Base-by-base conservation (phyloP, 2,113 vertebrate species). In the Tupaia chinensis region DNA sequence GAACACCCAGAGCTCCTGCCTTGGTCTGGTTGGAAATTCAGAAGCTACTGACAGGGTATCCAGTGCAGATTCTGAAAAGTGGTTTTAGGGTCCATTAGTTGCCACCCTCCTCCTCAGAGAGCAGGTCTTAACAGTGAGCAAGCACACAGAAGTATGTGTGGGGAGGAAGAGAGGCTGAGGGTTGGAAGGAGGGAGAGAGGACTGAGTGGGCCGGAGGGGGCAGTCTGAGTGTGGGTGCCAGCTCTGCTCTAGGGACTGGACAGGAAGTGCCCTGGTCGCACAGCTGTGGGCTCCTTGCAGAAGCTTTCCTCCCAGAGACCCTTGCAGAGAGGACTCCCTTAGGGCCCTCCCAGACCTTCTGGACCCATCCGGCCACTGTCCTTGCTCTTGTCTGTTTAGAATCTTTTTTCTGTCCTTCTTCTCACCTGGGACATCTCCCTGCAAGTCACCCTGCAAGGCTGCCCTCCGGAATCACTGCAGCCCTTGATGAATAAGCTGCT, bases 11-110 rank as follows among this genome's bases (percentile, higher is more conserved):
- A 88, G n/a, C 65, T 20, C 68, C 16, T 72, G 63, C 25, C 25
- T 34, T 91, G 90, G 79, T 80, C 68, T 84, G 89, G n/a, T 82
- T 83, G 77, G 56, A 78, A 84, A 91, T 91, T 87, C 27, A 17
- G 69, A 95, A 93, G 86, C 56, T 70, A 53, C 54, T 56, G 53
- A 53, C 27, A 6, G 77, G 68, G 22, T 12, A 17, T 69, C 93
- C 73, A 76, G 15, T 25, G 4, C 5, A 22, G 73, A 63, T 81
- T 72, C 61, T 32, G 60, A 58, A 54, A 85, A 93, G 54, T 22
- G 68, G 60, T 44, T 69, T n/a, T 15, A 19, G 65, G 23, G 34
- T 58, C 19, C 17, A n/a, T 84, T 79, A 56, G 23, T 70, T 63
- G 44, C 79, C 63, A 2, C 60, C 15, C 25, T 60, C 17, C 16